Conservation (phyloP, 2,888 invertebrate species). For the Drosophila pullipes region DNA sequence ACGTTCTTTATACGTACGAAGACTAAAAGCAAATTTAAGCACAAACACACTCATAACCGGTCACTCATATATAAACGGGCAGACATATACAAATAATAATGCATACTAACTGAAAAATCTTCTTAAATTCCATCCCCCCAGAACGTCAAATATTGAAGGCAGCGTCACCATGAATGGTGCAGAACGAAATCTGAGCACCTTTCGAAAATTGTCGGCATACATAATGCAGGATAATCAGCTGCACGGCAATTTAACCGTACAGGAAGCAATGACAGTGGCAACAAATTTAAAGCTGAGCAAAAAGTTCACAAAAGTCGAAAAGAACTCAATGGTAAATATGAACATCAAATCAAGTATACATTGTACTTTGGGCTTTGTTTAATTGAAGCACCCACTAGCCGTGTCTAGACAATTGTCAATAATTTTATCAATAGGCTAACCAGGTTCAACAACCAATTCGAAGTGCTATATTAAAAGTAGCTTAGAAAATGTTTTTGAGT, state of each 20-base stretch:
- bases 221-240: constrained; percentile 98
- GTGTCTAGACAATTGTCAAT: constrained; percentile 5
- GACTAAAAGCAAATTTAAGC: neutral
- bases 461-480: constrained; percentile 24
- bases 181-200: constrained; percentile 93
- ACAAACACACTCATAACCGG: constrained; percentile 15
- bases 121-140: constrained; percentile 78
- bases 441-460: constrained; percentile 13
- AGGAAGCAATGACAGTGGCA: constrained; percentile 97
- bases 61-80: constrained; percentile 12
- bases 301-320: constrained; percentile 89
- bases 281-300: constrained; percentile 94
- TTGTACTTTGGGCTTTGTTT: neutral
- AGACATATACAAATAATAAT: neutral
- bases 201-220: constrained; percentile 97
- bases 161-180: constrained; percentile 94
- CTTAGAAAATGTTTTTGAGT: constrained; percentile 6
- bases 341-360: neutral
- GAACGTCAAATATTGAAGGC: constrained; percentile 92
- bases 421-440: neutral
- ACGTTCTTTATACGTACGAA: constrained; percentile 7
- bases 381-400: neutral
- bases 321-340: constrained; percentile 92
- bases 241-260: constrained; percentile 95
- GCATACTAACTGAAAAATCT: neutral